Conservation (phyloP, 2,797 vertebrate genomes). For the Glossophaga mutica region DNA sequence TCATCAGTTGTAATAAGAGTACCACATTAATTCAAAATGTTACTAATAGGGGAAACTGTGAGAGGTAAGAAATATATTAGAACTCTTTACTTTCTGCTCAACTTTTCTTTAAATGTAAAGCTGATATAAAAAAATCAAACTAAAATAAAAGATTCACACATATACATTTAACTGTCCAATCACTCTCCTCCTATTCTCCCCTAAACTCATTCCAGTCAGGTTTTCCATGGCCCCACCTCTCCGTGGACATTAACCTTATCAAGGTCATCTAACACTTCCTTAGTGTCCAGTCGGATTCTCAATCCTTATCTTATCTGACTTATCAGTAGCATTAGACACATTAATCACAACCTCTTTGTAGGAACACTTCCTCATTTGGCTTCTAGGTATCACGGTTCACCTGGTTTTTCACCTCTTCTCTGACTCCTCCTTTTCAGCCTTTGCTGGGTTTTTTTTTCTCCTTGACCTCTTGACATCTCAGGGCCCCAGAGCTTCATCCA, state of each 20-base stretch:
- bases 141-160: background rate
- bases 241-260: background rate
- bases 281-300: background rate
- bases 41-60: background rate
- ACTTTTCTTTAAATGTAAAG: background rate
- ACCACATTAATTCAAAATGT: background rate
- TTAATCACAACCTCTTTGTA: background rate
- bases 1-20: background rate
- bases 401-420: background rate
- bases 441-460: background rate
- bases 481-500: background rate
- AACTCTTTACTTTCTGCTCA: background rate
- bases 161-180: background rate
- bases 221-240: background rate
- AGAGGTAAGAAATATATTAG: background rate
- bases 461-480: background rate
- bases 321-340: background rate
- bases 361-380: background rate
- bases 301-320: background rate
- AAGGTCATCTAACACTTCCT: background rate
- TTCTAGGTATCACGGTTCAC: background rate
- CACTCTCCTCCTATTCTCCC: background rate
- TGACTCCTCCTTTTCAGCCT: background rate
- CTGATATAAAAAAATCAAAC: background rate
- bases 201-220: background rate